Evolutionary conservation across 2,797 vertebrate species (phyloP).

Genomic region (Gobio occitaniae): DNA sequence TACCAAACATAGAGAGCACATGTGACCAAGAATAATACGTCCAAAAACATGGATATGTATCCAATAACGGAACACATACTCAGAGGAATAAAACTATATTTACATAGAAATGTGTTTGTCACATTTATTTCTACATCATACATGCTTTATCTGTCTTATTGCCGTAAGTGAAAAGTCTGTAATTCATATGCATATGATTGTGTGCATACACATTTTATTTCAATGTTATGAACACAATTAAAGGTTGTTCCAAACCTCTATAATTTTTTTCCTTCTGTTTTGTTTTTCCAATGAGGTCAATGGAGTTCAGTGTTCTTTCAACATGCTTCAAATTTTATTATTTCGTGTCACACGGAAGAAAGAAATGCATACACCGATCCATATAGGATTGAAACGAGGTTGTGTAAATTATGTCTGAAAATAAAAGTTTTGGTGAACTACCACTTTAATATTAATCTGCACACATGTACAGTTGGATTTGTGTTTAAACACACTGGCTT

Average conservation of each 20-base stretch:
- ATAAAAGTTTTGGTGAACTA: background rate
- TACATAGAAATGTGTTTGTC: conserved; percentile 1
- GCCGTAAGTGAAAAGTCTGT: background rate
- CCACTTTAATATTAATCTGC: background rate
- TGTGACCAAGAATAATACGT: conserved; percentile 55
- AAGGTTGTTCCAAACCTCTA: background rate
- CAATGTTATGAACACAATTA: background rate
- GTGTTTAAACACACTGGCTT: background rate
- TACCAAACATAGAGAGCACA: conserved; percentile 57
- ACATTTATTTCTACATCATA: conserved; percentile 6
- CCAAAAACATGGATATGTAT: conserved; percentile 48
- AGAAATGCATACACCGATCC: background rate
- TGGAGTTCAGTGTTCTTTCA: background rate
- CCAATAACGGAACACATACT: background rate
- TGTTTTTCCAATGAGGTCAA: background rate
- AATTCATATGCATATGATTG: background rate
- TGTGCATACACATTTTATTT: background rate
- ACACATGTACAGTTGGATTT: background rate
- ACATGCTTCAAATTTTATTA: background rate
- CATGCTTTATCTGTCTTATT: conserved; percentile 13
- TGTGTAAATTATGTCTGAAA: background rate
- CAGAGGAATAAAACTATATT: background rate
- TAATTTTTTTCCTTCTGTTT: background rate
- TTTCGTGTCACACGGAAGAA: background rate
- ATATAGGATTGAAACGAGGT: background rate